A percentile compares a stretch with the other conserved stretches of the same genome.
phyloP scores from a whole-genome alignment of 2,888 invertebrate species.

The Siphonodentalium dalli region DNA sequence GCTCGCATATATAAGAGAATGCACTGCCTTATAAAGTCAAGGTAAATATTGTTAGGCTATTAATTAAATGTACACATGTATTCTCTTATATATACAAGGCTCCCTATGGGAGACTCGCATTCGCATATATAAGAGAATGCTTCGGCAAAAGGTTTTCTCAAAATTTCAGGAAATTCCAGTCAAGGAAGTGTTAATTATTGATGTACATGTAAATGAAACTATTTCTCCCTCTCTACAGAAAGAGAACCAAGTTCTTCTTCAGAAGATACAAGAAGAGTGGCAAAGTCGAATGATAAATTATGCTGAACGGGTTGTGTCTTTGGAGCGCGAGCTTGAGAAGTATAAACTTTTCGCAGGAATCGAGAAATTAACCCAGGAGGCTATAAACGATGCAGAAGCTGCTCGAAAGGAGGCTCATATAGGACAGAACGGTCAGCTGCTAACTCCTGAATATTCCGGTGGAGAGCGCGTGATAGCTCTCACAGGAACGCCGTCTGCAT shows the following conservation, averaged over 20 bases:
- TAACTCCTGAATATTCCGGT: constrained; percentile 27
- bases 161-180: too few relatives aligned
- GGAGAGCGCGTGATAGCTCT: constrained; percentile 26
- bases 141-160: too few relatives aligned
- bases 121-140: too few relatives aligned
- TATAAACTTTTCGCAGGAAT: constrained; percentile 71
- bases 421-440: constrained; percentile 9
- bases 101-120: too few relatives aligned
- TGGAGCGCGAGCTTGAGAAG: constrained; percentile 71
- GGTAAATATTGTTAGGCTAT: too few relatives aligned
- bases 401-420: constrained; percentile 40
- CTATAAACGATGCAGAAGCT: constrained; percentile 66
- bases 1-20: too few relatives aligned
- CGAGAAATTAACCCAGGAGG: constrained; percentile 69
- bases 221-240: constrained; percentile 33
- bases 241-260: constrained; percentile 45
- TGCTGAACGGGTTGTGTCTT: constrained; percentile 63
- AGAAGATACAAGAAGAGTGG: constrained; percentile 59
- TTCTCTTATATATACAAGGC: too few relatives aligned
- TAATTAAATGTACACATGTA: too few relatives aligned
- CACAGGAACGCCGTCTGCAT: constrained; percentile 36
- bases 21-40: too few relatives aligned
- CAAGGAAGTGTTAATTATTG: too few relatives aligned
- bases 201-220: not conserved
- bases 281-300: constrained; percentile 63